Conservation (phyloP, 2,797 vertebrate genomes). For the Valencia hispanica region DNA sequence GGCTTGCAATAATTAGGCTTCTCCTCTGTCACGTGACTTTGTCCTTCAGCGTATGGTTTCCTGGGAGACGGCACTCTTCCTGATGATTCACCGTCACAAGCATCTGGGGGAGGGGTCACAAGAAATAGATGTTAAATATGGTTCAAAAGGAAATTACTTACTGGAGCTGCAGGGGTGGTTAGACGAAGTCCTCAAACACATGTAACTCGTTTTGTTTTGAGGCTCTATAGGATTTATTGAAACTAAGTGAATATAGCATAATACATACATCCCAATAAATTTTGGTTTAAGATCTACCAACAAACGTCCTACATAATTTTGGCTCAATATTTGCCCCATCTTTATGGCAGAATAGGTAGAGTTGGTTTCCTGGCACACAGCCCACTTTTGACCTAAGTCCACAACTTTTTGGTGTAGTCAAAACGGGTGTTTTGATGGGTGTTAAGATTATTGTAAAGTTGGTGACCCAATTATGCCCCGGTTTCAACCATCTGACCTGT, state of each 20-base stretch:
- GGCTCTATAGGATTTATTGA: neutral
- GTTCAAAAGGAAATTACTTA: neutral
- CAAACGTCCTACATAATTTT: neutral
- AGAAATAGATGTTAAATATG: conserved; percentile 27
- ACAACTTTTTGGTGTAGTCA: neutral
- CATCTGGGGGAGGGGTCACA: conserved; percentile 79
- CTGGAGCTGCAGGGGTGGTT: neutral
- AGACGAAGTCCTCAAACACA: neutral
- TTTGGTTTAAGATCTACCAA: neutral
- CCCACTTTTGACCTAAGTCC: neutral
- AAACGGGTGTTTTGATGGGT: too few relatives aligned
- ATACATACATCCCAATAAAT: neutral
- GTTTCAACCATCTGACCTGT: too few relatives aligned
- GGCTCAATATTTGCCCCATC: neutral
- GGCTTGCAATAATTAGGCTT: conserved; percentile 81
- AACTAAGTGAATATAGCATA: neutral
- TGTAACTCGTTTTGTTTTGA: neutral
- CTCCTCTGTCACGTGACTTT: conserved; percentile 77
- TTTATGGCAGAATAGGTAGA: neutral
- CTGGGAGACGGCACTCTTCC: conserved; percentile 75
- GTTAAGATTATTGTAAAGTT: too few relatives aligned
- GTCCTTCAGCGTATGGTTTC: conserved; percentile 76
- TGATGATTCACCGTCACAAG: conserved; percentile 73
- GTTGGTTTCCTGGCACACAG: neutral
- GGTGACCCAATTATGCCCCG: too few relatives aligned